Evolutionary conservation across 2,113 vertebrate genomes (phyloP).

Genomic region (Mus pahari): DNA sequence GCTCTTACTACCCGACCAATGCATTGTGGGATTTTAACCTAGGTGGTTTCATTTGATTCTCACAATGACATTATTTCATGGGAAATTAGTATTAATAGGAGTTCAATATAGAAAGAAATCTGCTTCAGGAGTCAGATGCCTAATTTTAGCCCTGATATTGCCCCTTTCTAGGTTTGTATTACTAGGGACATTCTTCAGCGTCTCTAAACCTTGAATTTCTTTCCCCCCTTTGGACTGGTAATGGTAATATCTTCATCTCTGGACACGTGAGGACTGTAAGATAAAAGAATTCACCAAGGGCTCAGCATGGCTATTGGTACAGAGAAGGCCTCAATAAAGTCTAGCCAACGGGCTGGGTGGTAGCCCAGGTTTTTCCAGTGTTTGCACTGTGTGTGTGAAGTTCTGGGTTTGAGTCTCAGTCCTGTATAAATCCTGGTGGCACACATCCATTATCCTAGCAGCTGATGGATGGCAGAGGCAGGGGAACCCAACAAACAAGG

Average conservation of each 20-base stretch:
- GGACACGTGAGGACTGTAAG: not conserved
- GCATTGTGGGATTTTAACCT: not conserved
- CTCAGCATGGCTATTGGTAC: not conserved
- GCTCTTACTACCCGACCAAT: not conserved
- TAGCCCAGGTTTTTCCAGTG: not conserved
- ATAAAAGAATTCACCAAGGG: not conserved
- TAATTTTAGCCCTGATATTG: not conserved
- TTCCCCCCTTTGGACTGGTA: not conserved
- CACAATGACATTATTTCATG: not conserved
- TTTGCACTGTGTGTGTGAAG: not conserved
- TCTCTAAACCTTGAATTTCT: not conserved
- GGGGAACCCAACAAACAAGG: not conserved
- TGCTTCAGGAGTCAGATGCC: not conserved
- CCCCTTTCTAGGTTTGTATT: not conserved
- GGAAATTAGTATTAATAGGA: not conserved
- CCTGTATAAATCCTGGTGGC: not conserved
- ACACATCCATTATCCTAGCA: not conserved
- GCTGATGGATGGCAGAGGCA: too few relatives aligned
- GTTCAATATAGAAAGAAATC: not conserved
- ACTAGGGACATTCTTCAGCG: not conserved
- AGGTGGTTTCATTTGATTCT: not conserved
- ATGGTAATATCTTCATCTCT: not conserved
- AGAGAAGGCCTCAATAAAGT: not conserved
- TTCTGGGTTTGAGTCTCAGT: not conserved
- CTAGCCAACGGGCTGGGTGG: not conserved